Percentiles rank a stretch among this genome's conserved stretches.
These are phyloP conservation scores for Anastatus disparis DNA, from an alignment of 1,140 invertebrate species.

Conservation along the genomic window DNA sequence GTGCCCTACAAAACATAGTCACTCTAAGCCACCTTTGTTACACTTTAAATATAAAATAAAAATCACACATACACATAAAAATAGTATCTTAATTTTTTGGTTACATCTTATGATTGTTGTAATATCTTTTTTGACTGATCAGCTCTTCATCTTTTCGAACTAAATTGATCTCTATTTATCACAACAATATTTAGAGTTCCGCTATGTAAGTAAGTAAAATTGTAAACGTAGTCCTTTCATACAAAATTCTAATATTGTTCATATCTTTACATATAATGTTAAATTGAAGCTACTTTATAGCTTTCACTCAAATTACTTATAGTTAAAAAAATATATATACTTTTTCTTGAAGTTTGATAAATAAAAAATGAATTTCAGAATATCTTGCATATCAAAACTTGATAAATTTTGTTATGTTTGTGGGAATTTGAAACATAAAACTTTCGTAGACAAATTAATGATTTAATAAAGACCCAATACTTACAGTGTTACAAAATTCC, in stretches of 20 bases:
- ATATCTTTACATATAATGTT: not conserved
- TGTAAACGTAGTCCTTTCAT: not conserved
- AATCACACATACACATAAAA: not conserved
- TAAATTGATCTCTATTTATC: not conserved
- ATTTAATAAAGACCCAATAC: slow-evolving; percentile 33
- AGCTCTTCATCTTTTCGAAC: not conserved
- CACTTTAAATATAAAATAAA: not conserved
- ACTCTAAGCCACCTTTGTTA: not conserved
- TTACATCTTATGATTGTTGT: slow-evolving; percentile 1
- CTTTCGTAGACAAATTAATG: slow-evolving; percentile 22
- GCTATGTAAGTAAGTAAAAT: slow-evolving; percentile 3
- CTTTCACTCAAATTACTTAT: not conserved
- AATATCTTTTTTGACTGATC: not conserved
- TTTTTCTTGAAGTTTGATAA: not conserved
- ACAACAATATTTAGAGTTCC: slow-evolving; percentile 1
- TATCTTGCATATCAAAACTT: not conserved
- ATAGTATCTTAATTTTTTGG: not conserved
- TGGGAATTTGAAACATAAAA: slow-evolving; percentile 40
- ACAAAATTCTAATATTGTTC: not conserved
- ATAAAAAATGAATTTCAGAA: not conserved
- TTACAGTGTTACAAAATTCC: slow-evolving; percentile 41
- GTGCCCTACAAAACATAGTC: not conserved
- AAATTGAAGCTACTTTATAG: not conserved
- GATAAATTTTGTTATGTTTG: slow-evolving; percentile 46
- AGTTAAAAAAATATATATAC: slow-evolving; percentile 2